These are phyloP conservation scores for Periplaneta americana DNA, from an alignment of 1,140 invertebrate species.

Conservation along the genomic window DNA sequence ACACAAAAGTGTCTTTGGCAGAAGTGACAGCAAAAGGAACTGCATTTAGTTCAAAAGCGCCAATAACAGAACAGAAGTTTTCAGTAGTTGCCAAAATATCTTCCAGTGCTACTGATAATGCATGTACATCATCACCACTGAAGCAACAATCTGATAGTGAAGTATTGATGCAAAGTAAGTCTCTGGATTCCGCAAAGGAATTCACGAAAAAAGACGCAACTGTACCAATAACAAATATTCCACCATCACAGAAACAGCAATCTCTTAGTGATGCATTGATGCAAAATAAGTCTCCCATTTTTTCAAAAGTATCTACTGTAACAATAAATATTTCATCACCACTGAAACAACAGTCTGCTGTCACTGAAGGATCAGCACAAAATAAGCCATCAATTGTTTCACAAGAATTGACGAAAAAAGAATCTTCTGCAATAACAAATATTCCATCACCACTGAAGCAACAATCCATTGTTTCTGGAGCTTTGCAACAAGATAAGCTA, in stretches of 20 bases:
- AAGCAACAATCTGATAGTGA: too few species aligned
- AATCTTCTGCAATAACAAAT: neutral
- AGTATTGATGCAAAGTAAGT: too few species aligned
- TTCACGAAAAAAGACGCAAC: too few species aligned
- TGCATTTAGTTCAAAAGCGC: neutral
- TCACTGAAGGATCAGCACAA: neutral
- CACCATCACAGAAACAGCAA: neutral
- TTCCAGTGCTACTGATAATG: too few species aligned
- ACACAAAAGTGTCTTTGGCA: neutral
- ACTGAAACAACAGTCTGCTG: neutral
- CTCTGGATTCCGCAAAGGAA: too few species aligned
- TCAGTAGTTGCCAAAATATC: neutral
- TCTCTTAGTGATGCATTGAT: too few species aligned
- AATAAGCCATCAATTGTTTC: neutral
- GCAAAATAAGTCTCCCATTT: too few species aligned
- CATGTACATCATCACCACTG: too few species aligned
- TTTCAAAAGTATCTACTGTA: too few species aligned
- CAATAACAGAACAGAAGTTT: neutral
- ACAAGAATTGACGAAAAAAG: neutral
- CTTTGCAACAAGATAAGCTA: neutral
- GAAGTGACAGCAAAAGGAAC: too few species aligned
- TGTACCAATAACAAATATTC: too few species aligned
- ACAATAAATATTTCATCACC: too few species aligned
- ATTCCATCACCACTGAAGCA: neutral
- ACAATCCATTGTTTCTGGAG: neutral